A percentile compares a stretch with the other conserved stretches of the same genome.
Evolutionary conservation across 2,113 vertebrate species (phyloP).

Genomic region (Nanger granti): DNA sequence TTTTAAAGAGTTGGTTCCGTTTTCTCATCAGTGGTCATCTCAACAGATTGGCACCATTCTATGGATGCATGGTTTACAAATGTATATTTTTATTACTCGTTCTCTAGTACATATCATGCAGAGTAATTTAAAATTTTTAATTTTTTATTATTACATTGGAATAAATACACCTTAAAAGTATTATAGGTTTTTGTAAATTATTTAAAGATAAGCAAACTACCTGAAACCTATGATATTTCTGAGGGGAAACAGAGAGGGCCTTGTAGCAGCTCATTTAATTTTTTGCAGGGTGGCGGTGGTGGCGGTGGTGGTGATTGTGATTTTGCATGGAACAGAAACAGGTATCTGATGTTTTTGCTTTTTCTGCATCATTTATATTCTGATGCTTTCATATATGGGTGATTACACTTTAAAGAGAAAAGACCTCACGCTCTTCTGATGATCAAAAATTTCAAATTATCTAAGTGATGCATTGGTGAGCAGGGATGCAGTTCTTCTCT

Average conservation of each 20-base stretch:
- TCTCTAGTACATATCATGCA: background rate
- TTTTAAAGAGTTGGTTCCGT: background rate
- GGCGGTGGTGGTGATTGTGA: background rate
- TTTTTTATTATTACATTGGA: background rate
- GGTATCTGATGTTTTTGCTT: conserved; percentile 15
- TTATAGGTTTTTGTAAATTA: background rate
- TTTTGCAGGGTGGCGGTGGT: background rate
- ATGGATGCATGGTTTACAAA: background rate
- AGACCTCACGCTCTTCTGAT: conserved; percentile 32
- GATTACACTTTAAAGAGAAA: conserved; percentile 52
- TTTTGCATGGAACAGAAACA: background rate
- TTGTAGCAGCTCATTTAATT: background rate
- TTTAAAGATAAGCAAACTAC: background rate
- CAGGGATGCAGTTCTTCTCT: background rate
- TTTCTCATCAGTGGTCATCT: no score
- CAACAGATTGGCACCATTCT: background rate
- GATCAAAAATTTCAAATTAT: conserved; percentile 24
- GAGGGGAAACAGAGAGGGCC: background rate
- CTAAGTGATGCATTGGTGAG: background rate
- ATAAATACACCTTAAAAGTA: background rate
- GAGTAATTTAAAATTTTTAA: background rate
- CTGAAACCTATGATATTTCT: background rate
- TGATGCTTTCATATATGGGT: conserved; percentile 41
- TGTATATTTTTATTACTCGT: background rate
- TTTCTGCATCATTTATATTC: conserved; percentile 51